Percentiles rank a stretch among this genome's conserved stretches.
Conservation (phyloP, 2,888 invertebrate genomes). For the Idaea dimidiata region DNA sequence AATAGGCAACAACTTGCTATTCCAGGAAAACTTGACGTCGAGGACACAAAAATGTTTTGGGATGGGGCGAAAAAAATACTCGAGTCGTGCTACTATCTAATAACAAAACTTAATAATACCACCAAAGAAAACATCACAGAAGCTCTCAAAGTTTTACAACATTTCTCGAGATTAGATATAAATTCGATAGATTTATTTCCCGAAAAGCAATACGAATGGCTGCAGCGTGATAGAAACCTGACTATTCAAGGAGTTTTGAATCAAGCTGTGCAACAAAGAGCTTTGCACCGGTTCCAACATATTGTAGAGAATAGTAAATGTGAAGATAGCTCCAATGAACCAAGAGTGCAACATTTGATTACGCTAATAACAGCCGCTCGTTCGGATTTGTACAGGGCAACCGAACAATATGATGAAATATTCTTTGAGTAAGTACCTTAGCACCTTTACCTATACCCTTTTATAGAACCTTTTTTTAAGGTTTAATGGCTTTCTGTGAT, state of each 20-base stretch:
- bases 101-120: conserved; percentile 88
- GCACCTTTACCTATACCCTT: neutral
- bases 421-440: conserved; percentile 88
- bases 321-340: conserved; percentile 83
- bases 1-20: conserved; percentile 4
- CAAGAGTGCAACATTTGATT: conserved; percentile 88
- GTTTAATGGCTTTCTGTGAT: too few relatives aligned
- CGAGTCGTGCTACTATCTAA: conserved; percentile 87
- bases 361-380: conserved; percentile 91
- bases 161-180: conserved; percentile 81
- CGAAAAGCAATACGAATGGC: conserved; percentile 84
- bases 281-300: conserved; percentile 89
- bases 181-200: conserved; percentile 87
- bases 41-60: conserved; percentile 88
- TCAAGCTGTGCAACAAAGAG: conserved; percentile 87
- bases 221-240: conserved; percentile 74
- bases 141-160: conserved; percentile 86
- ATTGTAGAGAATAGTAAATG: conserved; percentile 85
- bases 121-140: conserved; percentile 85
- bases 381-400: conserved; percentile 89
- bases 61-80: conserved; percentile 88
- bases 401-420: conserved; percentile 89
- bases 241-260: conserved; percentile 83
- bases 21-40: conserved; percentile 73
- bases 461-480: too few relatives aligned